A percentile compares a stretch with the other conserved stretches of the same genome.
Evolutionary conservation across 2,888 invertebrate genomes (phyloP).

Genomic region (Caenorhabditis sp.): DNA sequence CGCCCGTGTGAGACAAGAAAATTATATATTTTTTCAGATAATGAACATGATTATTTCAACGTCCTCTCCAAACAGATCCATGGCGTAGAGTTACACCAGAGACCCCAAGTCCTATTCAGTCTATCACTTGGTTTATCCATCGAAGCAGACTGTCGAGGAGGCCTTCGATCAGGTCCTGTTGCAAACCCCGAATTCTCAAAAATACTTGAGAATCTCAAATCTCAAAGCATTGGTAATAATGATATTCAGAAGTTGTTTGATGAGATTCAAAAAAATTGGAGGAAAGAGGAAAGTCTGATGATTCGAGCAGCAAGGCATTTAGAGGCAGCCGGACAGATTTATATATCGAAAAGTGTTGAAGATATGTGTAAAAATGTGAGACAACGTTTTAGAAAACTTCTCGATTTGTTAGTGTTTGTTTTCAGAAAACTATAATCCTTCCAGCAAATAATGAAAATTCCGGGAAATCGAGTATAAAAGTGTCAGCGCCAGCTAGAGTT

Average conservation of each 20-base stretch:
- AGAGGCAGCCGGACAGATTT: slow-evolving; percentile 73
- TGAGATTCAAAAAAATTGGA: slow-evolving; percentile 69
- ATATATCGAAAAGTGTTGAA: slow-evolving; percentile 19
- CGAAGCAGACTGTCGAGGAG: slow-evolving; percentile 70
- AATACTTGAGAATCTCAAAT: neutral
- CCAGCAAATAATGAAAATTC: neutral
- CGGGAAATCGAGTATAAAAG: neutral
- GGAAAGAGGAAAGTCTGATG: slow-evolving; percentile 72
- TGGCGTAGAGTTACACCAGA: neutral
- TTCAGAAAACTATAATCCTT: neutral
- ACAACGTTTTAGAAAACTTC: slow-evolving; percentile 1
- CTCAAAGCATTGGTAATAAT: neutral
- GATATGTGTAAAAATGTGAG: slow-evolving; percentile 8
- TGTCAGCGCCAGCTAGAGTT: slow-evolving; percentile 16
- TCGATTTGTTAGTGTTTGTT: no score
- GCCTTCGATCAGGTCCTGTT: slow-evolving; percentile 75
- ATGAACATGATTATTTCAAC: no score
- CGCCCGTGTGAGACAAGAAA: no score
- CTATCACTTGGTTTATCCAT: slow-evolving; percentile 27
- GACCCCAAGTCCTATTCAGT: slow-evolving; percentile 11
- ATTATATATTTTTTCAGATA: no score
- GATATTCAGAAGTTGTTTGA: neutral
- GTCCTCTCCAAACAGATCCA: no score
- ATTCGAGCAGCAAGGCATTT: slow-evolving; percentile 75
- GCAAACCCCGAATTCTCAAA: slow-evolving; percentile 33